Conservation (phyloP, 2,797 vertebrate species). For the Chiloscyllium punctatum region DNA sequence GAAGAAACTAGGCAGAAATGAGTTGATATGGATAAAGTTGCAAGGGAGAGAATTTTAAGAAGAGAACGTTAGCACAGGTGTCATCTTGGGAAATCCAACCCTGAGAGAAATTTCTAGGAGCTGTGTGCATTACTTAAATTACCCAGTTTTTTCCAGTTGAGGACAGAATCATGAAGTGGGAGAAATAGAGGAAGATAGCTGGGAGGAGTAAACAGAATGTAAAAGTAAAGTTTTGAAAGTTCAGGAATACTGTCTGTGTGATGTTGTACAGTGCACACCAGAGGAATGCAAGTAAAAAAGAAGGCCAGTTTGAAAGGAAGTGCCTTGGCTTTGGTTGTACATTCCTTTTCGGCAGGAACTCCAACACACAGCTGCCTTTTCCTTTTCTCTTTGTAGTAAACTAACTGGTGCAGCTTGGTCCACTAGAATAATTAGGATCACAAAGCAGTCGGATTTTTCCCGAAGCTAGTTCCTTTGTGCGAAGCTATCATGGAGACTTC, state of each 20-base stretch:
- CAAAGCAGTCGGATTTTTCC: conserved; percentile 62
- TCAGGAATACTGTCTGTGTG: background rate
- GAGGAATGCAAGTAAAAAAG: conserved; percentile 46
- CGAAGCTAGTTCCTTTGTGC: conserved; percentile 56
- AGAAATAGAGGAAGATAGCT: background rate
- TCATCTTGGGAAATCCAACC: background rate
- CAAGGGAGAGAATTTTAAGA: background rate
- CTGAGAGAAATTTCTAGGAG: background rate
- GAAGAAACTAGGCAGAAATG: background rate
- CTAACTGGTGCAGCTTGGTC: conserved; percentile 54
- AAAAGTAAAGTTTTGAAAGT: background rate
- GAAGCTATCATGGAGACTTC: conserved; percentile 54
- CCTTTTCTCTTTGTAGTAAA: conserved; percentile 58
- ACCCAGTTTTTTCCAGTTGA: background rate
- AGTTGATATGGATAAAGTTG: background rate
- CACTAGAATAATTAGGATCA: conserved; percentile 53
- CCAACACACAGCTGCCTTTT: conserved; percentile 56
- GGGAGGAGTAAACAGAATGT: background rate
- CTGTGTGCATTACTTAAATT: background rate
- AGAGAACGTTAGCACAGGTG: background rate
- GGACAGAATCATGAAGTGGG: background rate
- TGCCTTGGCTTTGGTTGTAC: conserved; percentile 36
- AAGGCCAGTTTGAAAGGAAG: conserved; percentile 35
- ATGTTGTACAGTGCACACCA: conserved; percentile 42
- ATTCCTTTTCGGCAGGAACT: conserved; percentile 38